Percentiles rank a stretch among this genome's conserved stretches.
Conservation (phyloP, 2,797 vertebrate species). For the Intellagama lesueurii region DNA sequence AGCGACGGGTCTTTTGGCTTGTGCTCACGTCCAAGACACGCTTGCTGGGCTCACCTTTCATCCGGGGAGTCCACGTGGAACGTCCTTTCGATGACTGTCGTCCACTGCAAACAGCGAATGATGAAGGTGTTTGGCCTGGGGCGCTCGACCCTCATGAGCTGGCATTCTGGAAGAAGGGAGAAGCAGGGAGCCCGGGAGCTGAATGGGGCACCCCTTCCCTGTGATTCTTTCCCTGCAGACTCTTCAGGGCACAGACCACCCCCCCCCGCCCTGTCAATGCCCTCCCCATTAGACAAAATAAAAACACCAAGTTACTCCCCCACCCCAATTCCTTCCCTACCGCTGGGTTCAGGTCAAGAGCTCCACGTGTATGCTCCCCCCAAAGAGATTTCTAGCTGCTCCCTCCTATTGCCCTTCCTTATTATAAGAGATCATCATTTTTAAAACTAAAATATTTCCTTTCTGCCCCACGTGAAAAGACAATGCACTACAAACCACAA, state of each 20-base stretch:
- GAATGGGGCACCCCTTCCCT: too few relatives aligned
- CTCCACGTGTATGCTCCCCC: too few relatives aligned
- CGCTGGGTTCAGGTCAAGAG: too few relatives aligned
- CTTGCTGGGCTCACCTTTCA: constrained; percentile 80
- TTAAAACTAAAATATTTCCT: too few relatives aligned
- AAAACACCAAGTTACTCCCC: too few relatives aligned
- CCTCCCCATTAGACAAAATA: background rate
- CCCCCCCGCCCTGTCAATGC: background rate
- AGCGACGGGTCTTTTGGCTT: rapidly evolving
- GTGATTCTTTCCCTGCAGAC: background rate
- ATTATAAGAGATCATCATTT: too few relatives aligned
- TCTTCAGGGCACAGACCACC: too few relatives aligned
- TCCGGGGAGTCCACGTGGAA: constrained; percentile 93
- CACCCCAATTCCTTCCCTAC: too few relatives aligned
- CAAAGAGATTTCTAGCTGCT: background rate
- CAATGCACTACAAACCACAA: too few relatives aligned
- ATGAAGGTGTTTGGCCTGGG: constrained; percentile 94
- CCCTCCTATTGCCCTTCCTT: background rate
- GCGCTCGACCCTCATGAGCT: constrained; percentile 95
- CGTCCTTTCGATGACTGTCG: constrained; percentile 93
- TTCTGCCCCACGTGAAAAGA: too few relatives aligned
- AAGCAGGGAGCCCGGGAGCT: rapidly evolving
- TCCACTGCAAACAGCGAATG: constrained; percentile 97
- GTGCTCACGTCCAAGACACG: too few relatives aligned
- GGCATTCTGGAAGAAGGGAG: constrained; percentile 83